Conservation (phyloP, 1,140 invertebrate genomes). For the Pseudomyrmex sp. region DNA sequence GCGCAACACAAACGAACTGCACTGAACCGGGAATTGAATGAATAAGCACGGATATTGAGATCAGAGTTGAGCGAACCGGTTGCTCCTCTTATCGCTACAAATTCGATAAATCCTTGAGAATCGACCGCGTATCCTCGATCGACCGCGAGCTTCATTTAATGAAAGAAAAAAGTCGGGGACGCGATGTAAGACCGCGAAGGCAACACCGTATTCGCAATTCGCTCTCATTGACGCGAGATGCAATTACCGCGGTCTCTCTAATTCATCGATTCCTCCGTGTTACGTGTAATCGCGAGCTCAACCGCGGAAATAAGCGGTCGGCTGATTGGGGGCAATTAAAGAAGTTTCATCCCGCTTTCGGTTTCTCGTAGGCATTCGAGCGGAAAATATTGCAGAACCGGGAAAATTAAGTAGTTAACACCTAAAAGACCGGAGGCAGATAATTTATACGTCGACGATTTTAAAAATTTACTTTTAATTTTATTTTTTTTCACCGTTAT, state of each 20-base stretch:
- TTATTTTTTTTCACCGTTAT: too few species aligned
- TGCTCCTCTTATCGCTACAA: conserved; percentile 62
- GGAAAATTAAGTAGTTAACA: conserved; percentile 3
- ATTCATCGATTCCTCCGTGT: conserved; percentile 38
- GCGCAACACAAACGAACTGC: neutral
- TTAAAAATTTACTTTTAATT: too few species aligned
- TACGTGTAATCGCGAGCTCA: conserved; percentile 33
- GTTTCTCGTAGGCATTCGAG: neutral
- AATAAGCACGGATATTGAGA: too few species aligned
- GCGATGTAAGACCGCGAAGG: conserved; percentile 35
- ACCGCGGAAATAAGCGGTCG: conserved; percentile 27
- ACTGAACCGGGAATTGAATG: too few species aligned
- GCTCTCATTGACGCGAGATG: conserved; percentile 38
- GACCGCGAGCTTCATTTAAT: conserved; percentile 37
- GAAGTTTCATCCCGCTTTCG: conserved; percentile 33
- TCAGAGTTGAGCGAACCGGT: too few species aligned
- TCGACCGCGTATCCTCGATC: conserved; percentile 42
- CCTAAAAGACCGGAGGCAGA: neutral
- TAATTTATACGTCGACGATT: conserved; percentile 4
- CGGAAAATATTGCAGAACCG: neutral
- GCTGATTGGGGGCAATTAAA: conserved; percentile 42
- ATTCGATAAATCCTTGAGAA: conserved; percentile 68
- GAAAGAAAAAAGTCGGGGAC: conserved; percentile 22
- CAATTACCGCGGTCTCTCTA: conserved; percentile 43
- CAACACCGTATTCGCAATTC: conserved; percentile 15